A percentile compares a stretch with the other conserved stretches of the same genome.
Evolutionary conservation across 2,113 vertebrate genomes (phyloP).

Genomic region (Coreoperca whiteheadi): DNA sequence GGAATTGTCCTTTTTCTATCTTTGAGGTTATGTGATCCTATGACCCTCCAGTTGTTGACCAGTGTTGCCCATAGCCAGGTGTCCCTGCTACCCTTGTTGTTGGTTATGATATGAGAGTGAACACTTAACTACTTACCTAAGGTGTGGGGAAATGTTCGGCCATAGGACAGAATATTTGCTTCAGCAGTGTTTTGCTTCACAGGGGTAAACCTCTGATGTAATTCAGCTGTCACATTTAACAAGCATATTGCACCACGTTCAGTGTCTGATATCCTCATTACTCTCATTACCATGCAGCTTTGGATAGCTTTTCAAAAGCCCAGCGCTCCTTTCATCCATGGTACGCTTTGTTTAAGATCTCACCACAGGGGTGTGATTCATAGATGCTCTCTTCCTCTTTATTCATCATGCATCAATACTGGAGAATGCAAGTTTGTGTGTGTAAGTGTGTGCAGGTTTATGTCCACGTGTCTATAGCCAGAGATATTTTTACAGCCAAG

Average conservation of each 20-base stretch:
- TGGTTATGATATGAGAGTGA: background rate
- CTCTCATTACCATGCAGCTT: slow-evolving; percentile 71
- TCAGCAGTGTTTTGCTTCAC: slow-evolving; percentile 42
- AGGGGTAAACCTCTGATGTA: slow-evolving; percentile 57
- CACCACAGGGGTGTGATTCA: slow-evolving; percentile 63
- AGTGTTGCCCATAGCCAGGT: background rate
- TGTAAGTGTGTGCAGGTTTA: slow-evolving; percentile 31
- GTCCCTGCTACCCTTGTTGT: background rate
- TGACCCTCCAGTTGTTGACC: background rate
- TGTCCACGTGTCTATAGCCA: slow-evolving; percentile 45
- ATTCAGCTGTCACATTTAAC: slow-evolving; percentile 67
- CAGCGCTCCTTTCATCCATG: slow-evolving; percentile 67
- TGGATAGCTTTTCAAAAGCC: slow-evolving; percentile 67
- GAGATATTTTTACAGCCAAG: slow-evolving; percentile 65
- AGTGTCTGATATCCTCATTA: slow-evolving; percentile 69
- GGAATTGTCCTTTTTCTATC: background rate
- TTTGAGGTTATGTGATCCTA: background rate
- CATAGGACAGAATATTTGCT: slow-evolving; percentile 12
- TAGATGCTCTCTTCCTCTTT: slow-evolving; percentile 50
- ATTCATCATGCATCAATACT: slow-evolving; percentile 47
- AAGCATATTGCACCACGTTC: slow-evolving; percentile 59
- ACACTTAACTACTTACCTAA: slow-evolving; percentile 7
- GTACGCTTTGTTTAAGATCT: slow-evolving; percentile 68
- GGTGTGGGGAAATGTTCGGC: background rate
- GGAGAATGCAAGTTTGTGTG: slow-evolving; percentile 43